Evolutionary conservation across 2,888 invertebrate genomes (phyloP).

Genomic region (Neria commutata): DNA sequence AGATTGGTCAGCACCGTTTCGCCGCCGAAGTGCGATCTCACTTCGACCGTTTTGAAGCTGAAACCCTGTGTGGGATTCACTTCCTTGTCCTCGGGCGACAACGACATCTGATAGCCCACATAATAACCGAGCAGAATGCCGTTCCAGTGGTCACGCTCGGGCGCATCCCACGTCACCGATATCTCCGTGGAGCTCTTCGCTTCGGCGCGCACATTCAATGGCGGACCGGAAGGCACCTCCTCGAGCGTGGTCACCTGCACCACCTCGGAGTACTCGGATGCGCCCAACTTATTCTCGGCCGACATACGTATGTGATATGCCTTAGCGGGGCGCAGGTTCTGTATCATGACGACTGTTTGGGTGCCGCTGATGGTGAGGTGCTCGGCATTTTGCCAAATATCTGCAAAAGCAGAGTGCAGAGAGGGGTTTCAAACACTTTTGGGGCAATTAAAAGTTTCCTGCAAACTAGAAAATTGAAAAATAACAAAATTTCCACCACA

Average conservation of each 20-base stretch:
- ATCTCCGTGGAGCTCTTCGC: slow-evolving; percentile 85
- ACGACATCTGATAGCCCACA: slow-evolving; percentile 77
- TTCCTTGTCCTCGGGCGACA: slow-evolving; percentile 61
- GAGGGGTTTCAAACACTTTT: neutral
- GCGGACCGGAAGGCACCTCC: slow-evolving; percentile 84
- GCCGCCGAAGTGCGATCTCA: slow-evolving; percentile 74
- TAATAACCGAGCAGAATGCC: slow-evolving; percentile 87
- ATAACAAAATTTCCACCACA: neutral
- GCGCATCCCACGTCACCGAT: slow-evolving; percentile 86
- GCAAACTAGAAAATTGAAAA: neutral
- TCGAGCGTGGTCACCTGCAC: slow-evolving; percentile 85
- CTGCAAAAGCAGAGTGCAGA: slow-evolving; percentile 53
- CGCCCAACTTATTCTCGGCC: slow-evolving; percentile 87
- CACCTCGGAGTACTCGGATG: slow-evolving; percentile 85
- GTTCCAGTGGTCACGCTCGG: slow-evolving; percentile 84
- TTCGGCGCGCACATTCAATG: slow-evolving; percentile 80
- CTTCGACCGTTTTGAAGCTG: slow-evolving; percentile 78
- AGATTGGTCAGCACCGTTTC: slow-evolving; percentile 74
- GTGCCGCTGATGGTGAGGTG: slow-evolving; percentile 82
- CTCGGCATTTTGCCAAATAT: slow-evolving; percentile 82
- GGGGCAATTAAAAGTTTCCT: neutral
- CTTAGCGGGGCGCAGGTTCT: slow-evolving; percentile 82
- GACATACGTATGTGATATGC: slow-evolving; percentile 87
- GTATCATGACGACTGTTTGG: slow-evolving; percentile 81
- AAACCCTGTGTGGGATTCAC: slow-evolving; percentile 66